phyloP scores from a whole-genome alignment of 2,888 invertebrate genomes.

The Patella ulyssiponensis region DNA sequence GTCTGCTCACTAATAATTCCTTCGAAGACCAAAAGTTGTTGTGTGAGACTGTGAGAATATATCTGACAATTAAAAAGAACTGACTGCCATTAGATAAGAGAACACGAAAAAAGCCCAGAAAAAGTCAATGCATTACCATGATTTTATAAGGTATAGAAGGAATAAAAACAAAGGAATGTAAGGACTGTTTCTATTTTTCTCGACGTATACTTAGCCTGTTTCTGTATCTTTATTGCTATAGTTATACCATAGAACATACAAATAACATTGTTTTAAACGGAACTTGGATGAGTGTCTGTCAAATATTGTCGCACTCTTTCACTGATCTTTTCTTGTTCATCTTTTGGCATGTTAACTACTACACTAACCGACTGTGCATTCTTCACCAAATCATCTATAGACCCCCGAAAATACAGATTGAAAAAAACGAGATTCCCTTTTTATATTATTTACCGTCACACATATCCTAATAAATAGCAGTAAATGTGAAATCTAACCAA shows the following conservation, averaged over 20 bases:
- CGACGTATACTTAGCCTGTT: no score
- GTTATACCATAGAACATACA: no score
- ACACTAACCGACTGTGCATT: background rate
- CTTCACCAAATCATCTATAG: background rate
- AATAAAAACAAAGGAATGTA: no score
- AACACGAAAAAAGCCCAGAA: no score
- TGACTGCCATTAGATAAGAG: no score
- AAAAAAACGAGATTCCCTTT: background rate
- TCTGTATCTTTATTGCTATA: no score
- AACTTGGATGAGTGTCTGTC: background rate
- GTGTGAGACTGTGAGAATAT: rapidly evolving
- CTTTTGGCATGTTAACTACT: background rate
- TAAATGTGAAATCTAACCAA: background rate
- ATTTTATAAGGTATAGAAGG: no score
- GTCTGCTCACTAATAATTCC: no score
- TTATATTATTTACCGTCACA: background rate
- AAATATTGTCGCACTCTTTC: background rate
- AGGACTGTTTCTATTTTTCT: no score
- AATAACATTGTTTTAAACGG: background rate
- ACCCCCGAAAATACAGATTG: background rate
- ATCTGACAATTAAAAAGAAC: no score
- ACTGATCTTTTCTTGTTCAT: background rate
- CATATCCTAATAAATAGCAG: background rate
- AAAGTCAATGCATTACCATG: no score
- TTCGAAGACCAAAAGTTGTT: no score